Percentiles rank a stretch among this genome's conserved stretches.
These are phyloP conservation scores for Melanotaenia nigrans DNA, from an alignment of 2,797 vertebrate species.

Conservation along the genomic window DNA sequence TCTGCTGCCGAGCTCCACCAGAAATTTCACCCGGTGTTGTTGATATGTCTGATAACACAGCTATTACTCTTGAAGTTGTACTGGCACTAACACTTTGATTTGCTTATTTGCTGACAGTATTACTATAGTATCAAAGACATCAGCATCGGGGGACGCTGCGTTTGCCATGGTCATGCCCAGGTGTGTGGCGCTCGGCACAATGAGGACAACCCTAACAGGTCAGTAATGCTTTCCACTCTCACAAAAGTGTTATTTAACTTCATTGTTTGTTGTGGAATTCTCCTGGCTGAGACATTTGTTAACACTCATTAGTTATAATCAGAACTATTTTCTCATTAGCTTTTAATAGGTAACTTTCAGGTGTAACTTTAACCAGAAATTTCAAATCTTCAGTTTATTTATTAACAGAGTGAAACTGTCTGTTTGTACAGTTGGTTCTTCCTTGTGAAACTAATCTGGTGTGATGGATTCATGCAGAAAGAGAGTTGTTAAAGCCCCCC, in stretches of 20 bases:
- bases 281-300: slow-evolving; percentile 2
- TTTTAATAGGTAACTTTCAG: slow-evolving; percentile 15
- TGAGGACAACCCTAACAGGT: slow-evolving; percentile 75
- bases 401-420: slow-evolving; percentile 26
- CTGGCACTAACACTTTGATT: slow-evolving; percentile 14
- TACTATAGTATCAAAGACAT: slow-evolving; percentile 97
- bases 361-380: slow-evolving; percentile 9
- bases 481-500: neutral
- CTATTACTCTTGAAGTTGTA: slow-evolving; percentile 4
- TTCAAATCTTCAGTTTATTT: slow-evolving; percentile 12
- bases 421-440: slow-evolving; percentile 9
- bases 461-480: neutral
- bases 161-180: slow-evolving; percentile 92
- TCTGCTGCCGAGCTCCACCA: slow-evolving; percentile 22
- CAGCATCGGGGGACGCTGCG: slow-evolving; percentile 91
- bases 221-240: slow-evolving; percentile 44
- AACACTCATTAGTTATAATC: slow-evolving; percentile 1
- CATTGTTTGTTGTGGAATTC: neutral
- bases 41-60: slow-evolving; percentile 30
- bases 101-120: slow-evolving; percentile 81
- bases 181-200: slow-evolving; percentile 77
- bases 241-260: neutral
- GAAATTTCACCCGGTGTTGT: slow-evolving; percentile 33
- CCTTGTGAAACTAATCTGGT: slow-evolving; percentile 2
- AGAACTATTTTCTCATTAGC: neutral